Evolutionary conservation across 2,888 invertebrate genomes (phyloP), one percentile per base, ranked within the genome.

Genomic region (Xylota segnis): DNA sequence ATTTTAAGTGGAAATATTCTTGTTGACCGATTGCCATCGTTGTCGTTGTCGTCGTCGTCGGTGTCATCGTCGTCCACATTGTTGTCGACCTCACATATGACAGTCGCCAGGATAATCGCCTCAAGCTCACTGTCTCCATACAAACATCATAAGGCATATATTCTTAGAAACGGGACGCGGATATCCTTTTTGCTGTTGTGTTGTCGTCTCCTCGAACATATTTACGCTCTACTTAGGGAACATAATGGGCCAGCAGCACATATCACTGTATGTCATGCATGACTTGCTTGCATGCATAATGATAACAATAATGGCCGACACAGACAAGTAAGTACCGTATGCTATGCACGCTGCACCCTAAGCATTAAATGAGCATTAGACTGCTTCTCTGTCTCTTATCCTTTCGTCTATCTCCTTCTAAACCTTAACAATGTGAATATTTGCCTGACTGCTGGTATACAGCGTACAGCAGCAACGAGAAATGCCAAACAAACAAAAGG

Each of bases 11-110:
- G 72, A 54, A 65, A 65, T 59, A 52, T 72, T 72, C 54, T 66
- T 66, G 77, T 83, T 83, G 71, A 83, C 83, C 77, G 65, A 72
- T 82, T 82, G 68, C 70, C 12, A 56, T 63, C 23, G 54, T 50
- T 29, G 32, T 65, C 61, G 23, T 23, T 29, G 32, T 65, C 61
- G 23, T 23, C 3, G 2, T 2, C 23, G 56, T 75, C 61, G 61
- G 75, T 75, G 37, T 40, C 59, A n/a, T n/a, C 37, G 32, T 65
- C 61, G 23, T 23, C 3, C 23, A 23, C 23, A 65, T 75, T 68
- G 61, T 81, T 75, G 37, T 40, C 59, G 27, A 52, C 75, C 63
- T 63, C 68, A 34, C 52, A 65, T 70, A 76, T 71, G 40, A 43
- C 32, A 76, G 76, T 71, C 58, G 54, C 63, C 63, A 70, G 82